Base-by-base conservation (phyloP, 30 jellyfish, hydroid and myxozoan species). In the Nemopilema nomurai region DNA sequence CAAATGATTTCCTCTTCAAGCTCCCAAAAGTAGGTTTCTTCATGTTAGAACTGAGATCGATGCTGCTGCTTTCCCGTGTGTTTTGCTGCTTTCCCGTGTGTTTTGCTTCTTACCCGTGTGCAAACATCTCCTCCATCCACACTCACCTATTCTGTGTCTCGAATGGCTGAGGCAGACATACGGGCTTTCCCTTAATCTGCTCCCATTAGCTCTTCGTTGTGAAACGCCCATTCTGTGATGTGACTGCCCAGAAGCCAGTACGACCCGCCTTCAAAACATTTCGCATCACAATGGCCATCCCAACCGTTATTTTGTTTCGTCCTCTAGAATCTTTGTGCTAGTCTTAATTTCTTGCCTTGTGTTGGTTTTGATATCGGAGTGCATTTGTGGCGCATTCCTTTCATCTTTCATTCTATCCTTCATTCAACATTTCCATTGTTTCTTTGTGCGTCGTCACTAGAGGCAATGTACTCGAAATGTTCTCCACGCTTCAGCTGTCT, bases 401-500 rank as follows among this genome's bases (percentile, higher is more conserved):
- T 18, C 28, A 26, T 29, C 70, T 67, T 31, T 7, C 77, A 17
- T 6, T 4, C 26, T 62, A 67, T 79, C 80, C 79, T 79, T 79
- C 20, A 62, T 33, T 67, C 88, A 63, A 64, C 66, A 30, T 62
- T 31, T 23, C 88, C 57, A 28, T 63, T 79, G 71, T 69, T 57
- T 28, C 29, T 32, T 76, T 76, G 85, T 49, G 30, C 62, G 16
- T 76, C 26, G 85, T 49, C 49, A 76, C 85, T 49, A 64, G 63
- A 30, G 8, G 49, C 23, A 22, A 51, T 20, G 67, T 51, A 62
- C 63, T 69, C 57, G 62, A 63, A 69, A 82, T 25, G 50, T 69
- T 25, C 63, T 62, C 50, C 90, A 82, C 90, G 90, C 84, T 82
- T 69, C 84, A 69, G 22, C 26, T 82, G 13, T 41, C 57, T 41